Evolutionary conservation across 2,797 vertebrate species (phyloP), one percentile per base, ranked within the genome.

Genomic region (Phrynocephalus forsythii): DNA sequence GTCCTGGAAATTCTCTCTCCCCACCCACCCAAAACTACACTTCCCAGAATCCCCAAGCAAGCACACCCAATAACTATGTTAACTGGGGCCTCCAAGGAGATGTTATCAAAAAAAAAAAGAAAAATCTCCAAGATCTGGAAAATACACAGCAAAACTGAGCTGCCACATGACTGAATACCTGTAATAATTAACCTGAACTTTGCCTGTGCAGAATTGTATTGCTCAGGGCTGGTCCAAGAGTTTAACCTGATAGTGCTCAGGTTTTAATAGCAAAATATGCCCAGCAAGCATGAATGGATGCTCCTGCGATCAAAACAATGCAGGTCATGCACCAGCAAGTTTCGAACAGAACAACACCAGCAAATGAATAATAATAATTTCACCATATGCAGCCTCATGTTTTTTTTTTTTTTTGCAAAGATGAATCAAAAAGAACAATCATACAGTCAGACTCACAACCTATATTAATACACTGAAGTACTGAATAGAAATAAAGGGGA

Each of bases 141-240:
- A 76, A 82, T 52, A 63, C 8, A 52, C 56, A 33, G 50, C 38
- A 72, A 84, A 88, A 52, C 28, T 38, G 24, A 84, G 48, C 24
- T 73, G 68, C 52, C 28, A 33, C 38, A 73, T 26, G 20, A 5
- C 28, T 5, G 22, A 77, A 79, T 69, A 77, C 3, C 8, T n/a
- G 71, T 79, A 86, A 79, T 60, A 33, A 86, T 86, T 71, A 79
- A 79, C 67, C 56, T 71, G 50, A 56, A 15, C 66, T 73, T 86
- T 75, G 18, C 20, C 48, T 86, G 79, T 73, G 33, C 33, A 73
- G 52, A 73, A n/a, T 5, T n/a, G 30, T 3, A 24, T 79, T 69
- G 63, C 38, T 15, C 33, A 28, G 5, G 48, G 28, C 76, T 79
- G 30, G 6, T 66, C 20, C 15, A 67, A 2, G 30, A 67, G n/a